phyloP scores from a whole-genome alignment of 2,888 invertebrate species.

The Epirrhoe alternata region DNA sequence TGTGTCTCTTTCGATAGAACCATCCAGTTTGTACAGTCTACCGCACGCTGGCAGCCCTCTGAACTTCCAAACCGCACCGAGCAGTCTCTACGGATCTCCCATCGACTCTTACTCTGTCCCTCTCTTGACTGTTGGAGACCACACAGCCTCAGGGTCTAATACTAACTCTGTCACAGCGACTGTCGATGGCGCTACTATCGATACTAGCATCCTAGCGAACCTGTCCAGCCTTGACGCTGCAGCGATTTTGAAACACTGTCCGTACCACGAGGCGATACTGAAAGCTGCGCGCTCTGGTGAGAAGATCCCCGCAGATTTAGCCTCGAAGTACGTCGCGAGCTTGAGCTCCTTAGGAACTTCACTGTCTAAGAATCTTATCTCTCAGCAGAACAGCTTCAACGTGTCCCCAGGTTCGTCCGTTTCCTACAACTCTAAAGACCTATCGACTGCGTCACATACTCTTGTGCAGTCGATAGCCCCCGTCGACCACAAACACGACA shows the following conservation, averaged over 20 bases:
- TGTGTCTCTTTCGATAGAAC: constrained; percentile 77
- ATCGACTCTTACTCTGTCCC: constrained; percentile 83
- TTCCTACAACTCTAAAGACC: constrained; percentile 64
- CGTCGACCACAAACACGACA: constrained; percentile 40
- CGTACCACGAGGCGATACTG: constrained; percentile 81
- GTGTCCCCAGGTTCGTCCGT: constrained; percentile 59
- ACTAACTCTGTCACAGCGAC: constrained; percentile 70
- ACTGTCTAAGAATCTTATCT: constrained; percentile 67
- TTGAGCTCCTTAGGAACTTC: constrained; percentile 81
- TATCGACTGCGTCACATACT: constrained; percentile 65
- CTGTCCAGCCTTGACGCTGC: constrained; percentile 74
- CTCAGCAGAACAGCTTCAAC: constrained; percentile 55
- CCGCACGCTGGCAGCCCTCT: constrained; percentile 78
- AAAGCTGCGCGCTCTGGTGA: constrained; percentile 74
- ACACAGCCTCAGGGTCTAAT: constrained; percentile 77
- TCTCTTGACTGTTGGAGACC: constrained; percentile 78
- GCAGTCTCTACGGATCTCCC: constrained; percentile 72
- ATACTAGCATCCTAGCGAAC: constrained; percentile 63
- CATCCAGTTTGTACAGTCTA: constrained; percentile 80
- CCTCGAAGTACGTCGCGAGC: constrained; percentile 82
- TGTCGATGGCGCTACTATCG: constrained; percentile 71
- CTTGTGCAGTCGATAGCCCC: constrained; percentile 63
- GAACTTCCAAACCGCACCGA: constrained; percentile 74
- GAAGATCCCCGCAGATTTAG: constrained; percentile 77
- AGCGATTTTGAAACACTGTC: constrained; percentile 80